phyloP scores from a whole-genome alignment of 2,797 vertebrate species.

The Phrynocephalus forsythii region DNA sequence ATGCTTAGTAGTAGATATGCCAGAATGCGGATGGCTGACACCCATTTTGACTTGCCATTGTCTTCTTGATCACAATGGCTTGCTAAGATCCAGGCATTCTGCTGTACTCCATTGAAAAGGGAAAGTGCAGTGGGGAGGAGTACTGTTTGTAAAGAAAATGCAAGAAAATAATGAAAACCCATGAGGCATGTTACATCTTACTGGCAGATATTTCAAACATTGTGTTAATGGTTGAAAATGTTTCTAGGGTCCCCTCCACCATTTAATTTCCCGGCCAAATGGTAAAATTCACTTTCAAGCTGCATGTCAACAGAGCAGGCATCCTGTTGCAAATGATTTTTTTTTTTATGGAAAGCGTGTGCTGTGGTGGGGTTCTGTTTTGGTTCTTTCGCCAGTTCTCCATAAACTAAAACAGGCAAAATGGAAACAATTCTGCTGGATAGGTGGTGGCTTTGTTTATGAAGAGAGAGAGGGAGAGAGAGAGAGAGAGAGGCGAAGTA shows the following conservation, averaged over 20 bases:
- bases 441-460: slow-evolving; percentile 77
- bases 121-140: too few species aligned
- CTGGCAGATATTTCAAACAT: slow-evolving; percentile 74
- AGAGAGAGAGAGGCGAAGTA: slow-evolving; percentile 66
- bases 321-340: slow-evolving; percentile 76
- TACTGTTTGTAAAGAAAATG: slow-evolving; percentile 39
- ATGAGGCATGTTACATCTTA: slow-evolving; percentile 67
- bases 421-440: slow-evolving; percentile 73
- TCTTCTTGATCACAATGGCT: too few species aligned
- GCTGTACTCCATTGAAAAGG: background rate
- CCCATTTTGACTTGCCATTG: background rate
- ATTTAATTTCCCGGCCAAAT: slow-evolving; percentile 77
- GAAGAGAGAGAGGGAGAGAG: slow-evolving; percentile 54
- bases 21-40: background rate
- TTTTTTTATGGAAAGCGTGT: slow-evolving; percentile 73
- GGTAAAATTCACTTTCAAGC: slow-evolving; percentile 68
- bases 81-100: too few species aligned
- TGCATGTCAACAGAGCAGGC: slow-evolving; percentile 72
- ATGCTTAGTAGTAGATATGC: background rate
- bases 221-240: slow-evolving; percentile 74
- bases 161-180: slow-evolving; percentile 60
- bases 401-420: slow-evolving; percentile 71
- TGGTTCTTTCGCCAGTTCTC: slow-evolving; percentile 64
- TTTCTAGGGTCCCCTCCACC: slow-evolving; percentile 75
- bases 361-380: slow-evolving; percentile 43